A percentile compares a stretch with the other conserved stretches of the same genome.
Evolutionary conservation across 2,113 vertebrate genomes (phyloP).

Genomic region (Saguinus midas): DNA sequence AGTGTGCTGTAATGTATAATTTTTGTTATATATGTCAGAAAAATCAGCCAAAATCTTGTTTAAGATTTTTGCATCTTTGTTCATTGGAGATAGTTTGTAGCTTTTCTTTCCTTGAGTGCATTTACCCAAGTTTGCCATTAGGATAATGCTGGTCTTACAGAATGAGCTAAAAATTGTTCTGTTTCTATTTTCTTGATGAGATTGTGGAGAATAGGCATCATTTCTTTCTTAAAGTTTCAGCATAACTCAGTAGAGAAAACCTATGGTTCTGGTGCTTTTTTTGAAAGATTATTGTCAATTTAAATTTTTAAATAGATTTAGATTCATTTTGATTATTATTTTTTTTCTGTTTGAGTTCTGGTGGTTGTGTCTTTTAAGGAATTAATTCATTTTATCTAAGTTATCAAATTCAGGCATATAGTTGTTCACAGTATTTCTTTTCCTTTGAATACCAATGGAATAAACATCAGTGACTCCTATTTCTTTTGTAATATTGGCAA

Average conservation of each 20-base stretch:
- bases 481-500: background rate
- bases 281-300: background rate
- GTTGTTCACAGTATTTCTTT: background rate
- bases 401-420: background rate
- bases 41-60: background rate
- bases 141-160: no score
- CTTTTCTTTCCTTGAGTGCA: background rate
- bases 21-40: background rate
- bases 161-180: background rate
- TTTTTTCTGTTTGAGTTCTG: background rate
- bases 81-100: background rate
- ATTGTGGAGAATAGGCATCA: background rate
- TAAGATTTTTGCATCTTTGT: background rate
- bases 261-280: background rate
- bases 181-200: background rate
- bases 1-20: background rate
- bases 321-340: background rate
- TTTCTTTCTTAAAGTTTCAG: background rate
- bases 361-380: background rate
- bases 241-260: background rate
- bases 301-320: background rate
- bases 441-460: background rate
- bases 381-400: background rate
- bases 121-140: background rate
- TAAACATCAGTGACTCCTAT: background rate